Percentiles rank a stretch among this genome's conserved stretches.
These are phyloP conservation scores for Pristionchus mayeri DNA, from an alignment of 2,888 invertebrate species.

Conservation along the genomic window DNA sequence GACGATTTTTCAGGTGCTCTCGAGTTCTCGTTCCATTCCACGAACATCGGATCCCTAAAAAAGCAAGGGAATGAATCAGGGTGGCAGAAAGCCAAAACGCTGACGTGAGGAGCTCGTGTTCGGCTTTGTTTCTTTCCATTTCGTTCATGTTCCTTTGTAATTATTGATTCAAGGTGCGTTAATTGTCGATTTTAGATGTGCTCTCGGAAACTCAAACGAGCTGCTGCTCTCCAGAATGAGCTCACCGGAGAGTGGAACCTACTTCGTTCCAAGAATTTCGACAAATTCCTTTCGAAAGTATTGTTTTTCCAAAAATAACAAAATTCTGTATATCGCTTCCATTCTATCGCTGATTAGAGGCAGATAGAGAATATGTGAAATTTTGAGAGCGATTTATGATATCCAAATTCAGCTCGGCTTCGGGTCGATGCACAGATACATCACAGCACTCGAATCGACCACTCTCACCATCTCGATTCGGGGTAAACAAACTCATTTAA, in stretches of 20 bases:
- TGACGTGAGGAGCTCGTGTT: too few species aligned
- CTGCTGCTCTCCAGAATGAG: neutral
- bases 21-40: neutral
- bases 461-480: neutral
- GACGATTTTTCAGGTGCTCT: neutral
- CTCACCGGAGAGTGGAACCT: slow-evolving; percentile 32
- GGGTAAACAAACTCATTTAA: neutral
- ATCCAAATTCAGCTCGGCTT: slow-evolving; percentile 11
- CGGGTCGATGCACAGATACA: neutral
- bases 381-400: too few species aligned
- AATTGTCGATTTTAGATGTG: slow-evolving; percentile 1
- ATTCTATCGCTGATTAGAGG: too few species aligned
- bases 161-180: too few species aligned
- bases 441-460: neutral
- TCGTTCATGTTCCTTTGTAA: too few species aligned
- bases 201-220: neutral
- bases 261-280: neutral
- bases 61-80: neutral
- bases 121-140: too few species aligned
- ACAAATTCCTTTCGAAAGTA: neutral
- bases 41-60: neutral
- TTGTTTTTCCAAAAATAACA: neutral
- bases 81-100: neutral
- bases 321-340: too few species aligned
- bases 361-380: too few species aligned